Percentiles rank a stretch among this genome's conserved stretches.
Evolutionary conservation across 1,140 invertebrate genomes (phyloP).

Genomic region (Tetramorium parvispinum): DNA sequence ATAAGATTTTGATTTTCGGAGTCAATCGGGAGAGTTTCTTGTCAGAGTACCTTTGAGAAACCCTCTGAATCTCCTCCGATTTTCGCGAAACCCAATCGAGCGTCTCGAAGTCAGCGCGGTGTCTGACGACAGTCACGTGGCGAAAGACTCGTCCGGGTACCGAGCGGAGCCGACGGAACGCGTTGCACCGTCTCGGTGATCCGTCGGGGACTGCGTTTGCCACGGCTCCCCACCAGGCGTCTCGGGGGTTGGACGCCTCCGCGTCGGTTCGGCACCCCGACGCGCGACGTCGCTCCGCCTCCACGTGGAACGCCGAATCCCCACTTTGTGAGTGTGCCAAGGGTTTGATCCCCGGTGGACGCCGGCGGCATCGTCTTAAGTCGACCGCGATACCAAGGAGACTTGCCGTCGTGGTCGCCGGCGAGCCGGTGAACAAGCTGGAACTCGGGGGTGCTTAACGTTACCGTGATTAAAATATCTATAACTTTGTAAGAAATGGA

Average conservation of each 20-base stretch:
- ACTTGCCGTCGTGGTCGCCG: constrained; percentile 33
- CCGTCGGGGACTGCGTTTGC: constrained; percentile 81
- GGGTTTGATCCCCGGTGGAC: constrained; percentile 54
- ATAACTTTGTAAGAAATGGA: neutral
- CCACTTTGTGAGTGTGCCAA: constrained; percentile 37
- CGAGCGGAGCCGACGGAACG: constrained; percentile 33
- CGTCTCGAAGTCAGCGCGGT: neutral
- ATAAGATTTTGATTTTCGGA: neutral
- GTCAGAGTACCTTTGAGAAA: neutral
- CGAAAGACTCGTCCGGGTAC: constrained; percentile 22
- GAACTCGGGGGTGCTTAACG: neutral
- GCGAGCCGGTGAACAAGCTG: constrained; percentile 37
- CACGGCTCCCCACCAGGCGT: constrained; percentile 75
- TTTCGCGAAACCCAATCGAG: neutral
- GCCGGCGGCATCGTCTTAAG: constrained; percentile 48
- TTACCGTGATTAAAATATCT: neutral
- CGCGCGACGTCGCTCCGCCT: constrained; percentile 84
- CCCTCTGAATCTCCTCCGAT: neutral
- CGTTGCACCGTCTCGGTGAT: constrained; percentile 75
- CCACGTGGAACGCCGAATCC: constrained; percentile 69
- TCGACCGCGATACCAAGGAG: constrained; percentile 44
- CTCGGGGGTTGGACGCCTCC: constrained; percentile 76
- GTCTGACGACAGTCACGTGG: constrained; percentile 62
- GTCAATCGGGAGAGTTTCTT: neutral
- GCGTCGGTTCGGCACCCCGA: constrained; percentile 72